Evolutionary conservation across 2,113 vertebrate species (phyloP).

Genomic region (Urocitellus parryii): DNA sequence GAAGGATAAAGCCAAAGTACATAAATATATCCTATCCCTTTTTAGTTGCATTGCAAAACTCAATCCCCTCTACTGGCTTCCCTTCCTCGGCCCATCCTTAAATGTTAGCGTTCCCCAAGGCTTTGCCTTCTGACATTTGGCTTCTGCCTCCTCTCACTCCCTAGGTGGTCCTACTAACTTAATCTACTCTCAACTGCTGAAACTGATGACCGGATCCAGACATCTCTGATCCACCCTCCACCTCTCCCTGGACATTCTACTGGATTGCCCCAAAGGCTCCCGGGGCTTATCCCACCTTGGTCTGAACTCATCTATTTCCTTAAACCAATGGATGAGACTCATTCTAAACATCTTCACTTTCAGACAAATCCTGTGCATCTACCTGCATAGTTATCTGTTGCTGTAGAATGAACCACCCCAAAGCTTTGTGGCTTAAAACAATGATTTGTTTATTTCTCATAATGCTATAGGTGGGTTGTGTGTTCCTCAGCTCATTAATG

Average conservation of each 20-base stretch:
- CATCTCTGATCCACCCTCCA: neutral
- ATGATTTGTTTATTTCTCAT: neutral
- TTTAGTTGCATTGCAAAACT: neutral
- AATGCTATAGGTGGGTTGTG: neutral
- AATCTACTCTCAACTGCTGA: neutral
- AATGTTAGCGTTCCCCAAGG: neutral
- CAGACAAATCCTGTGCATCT: neutral
- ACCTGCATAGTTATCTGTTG: neutral
- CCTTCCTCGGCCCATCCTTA: neutral
- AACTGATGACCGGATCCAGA: neutral
- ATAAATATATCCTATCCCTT: neutral
- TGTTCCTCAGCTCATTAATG: neutral
- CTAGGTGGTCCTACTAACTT: neutral
- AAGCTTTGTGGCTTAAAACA: neutral
- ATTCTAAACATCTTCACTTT: neutral
- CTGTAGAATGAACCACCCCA: neutral
- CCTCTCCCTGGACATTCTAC: neutral
- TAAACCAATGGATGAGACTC: neutral
- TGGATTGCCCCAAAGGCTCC: neutral
- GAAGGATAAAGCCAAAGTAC: neutral
- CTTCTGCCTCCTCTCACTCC: neutral
- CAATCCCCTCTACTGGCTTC: neutral
- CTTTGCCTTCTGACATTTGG: slow-evolving; percentile 14
- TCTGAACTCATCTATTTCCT: neutral
- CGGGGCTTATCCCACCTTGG: neutral